phyloP scores from a whole-genome alignment of 1,140 invertebrate species.

The Diorhabda sublineata region DNA sequence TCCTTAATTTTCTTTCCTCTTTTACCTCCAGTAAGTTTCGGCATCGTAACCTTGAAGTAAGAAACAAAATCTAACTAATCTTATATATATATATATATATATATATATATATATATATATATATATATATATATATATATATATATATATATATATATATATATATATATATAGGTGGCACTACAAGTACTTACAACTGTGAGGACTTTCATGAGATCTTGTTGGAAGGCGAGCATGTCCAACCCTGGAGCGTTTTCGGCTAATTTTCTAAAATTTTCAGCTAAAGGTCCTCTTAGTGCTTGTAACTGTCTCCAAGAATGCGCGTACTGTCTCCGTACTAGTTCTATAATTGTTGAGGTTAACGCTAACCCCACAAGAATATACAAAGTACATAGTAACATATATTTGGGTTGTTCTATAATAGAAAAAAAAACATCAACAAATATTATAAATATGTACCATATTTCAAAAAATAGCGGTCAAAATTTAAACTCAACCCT shows the following conservation, averaged over 20 bases:
- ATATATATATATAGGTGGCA: too few relatives aligned
- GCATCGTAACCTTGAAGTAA: conserved; percentile 51
- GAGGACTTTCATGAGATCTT: conserved; percentile 60
- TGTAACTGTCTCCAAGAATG: conserved; percentile 78
- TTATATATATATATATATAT: too few relatives aligned
- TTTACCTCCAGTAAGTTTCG: conserved; percentile 43
- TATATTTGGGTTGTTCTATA: conserved; percentile 78
- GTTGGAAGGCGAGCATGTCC: conserved; percentile 65
- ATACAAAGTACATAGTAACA: conserved; percentile 86
- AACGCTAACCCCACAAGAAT: conserved; percentile 89
- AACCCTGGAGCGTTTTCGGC: conserved; percentile 68
- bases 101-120: too few relatives aligned
- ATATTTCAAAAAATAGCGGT: too few relatives aligned
- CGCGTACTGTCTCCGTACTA: conserved; percentile 78
- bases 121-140: too few relatives aligned
- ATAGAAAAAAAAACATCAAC: conserved; percentile 14
- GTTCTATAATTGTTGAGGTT: conserved; percentile 91
- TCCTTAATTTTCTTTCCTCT: conserved; percentile 45
- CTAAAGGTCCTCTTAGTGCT: conserved; percentile 71
- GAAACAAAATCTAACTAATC: not conserved
- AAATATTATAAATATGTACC: too few relatives aligned
- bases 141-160: too few relatives aligned
- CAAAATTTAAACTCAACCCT: too few relatives aligned
- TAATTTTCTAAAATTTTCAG: conserved; percentile 69
- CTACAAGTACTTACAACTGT: conserved; percentile 53